Evolutionary conservation across 2,888 invertebrate genomes (phyloP).

Genomic region (Patella depressa): DNA sequence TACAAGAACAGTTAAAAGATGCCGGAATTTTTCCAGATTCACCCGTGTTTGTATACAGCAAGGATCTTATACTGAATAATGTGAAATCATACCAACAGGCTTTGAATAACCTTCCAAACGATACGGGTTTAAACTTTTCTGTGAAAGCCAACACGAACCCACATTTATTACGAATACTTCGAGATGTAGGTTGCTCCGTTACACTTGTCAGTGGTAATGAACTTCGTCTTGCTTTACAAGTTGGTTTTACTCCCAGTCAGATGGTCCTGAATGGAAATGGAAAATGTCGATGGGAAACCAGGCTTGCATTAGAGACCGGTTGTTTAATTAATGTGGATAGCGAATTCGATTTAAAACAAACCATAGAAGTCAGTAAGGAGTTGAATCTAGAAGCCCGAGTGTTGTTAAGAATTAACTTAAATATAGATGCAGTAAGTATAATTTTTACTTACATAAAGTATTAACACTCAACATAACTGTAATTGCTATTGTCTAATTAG

Average conservation of each 20-base stretch:
- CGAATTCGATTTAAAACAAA: conserved; percentile 67
- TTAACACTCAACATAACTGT: too few species aligned
- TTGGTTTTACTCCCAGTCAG: conserved; percentile 63
- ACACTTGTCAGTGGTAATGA: conserved; percentile 70
- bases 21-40: conserved; percentile 11
- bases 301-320: conserved; percentile 63
- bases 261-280: conserved; percentile 71
- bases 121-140: conserved; percentile 60
- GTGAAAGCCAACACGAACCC: conserved; percentile 70
- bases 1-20: conserved; percentile 27
- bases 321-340: conserved; percentile 71
- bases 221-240: conserved; percentile 63
- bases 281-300: conserved; percentile 69
- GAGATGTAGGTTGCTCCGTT: conserved; percentile 49
- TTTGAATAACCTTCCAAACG: conserved; percentile 32
- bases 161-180: conserved; percentile 57
- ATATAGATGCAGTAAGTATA: conserved; percentile 56
- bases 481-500: too few species aligned
- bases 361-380: conserved; percentile 51
- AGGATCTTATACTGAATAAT: conserved; percentile 51
- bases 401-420: conserved; percentile 68
- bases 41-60: conserved; percentile 62
- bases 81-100: conserved; percentile 46
- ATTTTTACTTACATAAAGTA: background rate
- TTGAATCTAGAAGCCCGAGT: conserved; percentile 52